phyloP scores from a whole-genome alignment of 1,140 invertebrate species.

The Planococcus citri region DNA sequence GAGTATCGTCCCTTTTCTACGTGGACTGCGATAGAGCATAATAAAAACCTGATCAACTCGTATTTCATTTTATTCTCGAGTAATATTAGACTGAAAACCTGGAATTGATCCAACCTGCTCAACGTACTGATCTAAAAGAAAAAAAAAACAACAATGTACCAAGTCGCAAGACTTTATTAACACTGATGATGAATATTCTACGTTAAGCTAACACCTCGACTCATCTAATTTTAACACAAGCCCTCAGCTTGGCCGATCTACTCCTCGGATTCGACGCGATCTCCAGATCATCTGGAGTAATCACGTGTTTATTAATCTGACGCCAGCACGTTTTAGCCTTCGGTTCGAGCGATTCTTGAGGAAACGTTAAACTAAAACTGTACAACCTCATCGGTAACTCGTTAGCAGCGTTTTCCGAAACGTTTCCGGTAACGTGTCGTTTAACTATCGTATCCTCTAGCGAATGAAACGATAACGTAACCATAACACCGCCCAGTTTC shows the following conservation, averaged over 20 bases:
- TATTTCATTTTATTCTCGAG: no score
- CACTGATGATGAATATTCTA: no score
- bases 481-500: constrained; percentile 58
- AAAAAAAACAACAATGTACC: no score
- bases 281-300: constrained; percentile 58
- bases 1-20: no score
- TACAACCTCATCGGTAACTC: constrained; percentile 50
- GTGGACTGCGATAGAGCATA: no score
- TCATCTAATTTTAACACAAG: constrained; percentile 46
- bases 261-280: constrained; percentile 65
- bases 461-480: constrained; percentile 82
- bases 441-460: constrained; percentile 93
- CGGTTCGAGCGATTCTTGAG: constrained; percentile 33
- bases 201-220: background rate
- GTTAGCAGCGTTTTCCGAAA: constrained; percentile 46
- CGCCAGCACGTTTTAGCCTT: constrained; percentile 53
- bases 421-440: constrained; percentile 52
- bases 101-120: no score
- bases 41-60: no score
- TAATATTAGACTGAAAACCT: no score
- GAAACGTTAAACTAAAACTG: constrained; percentile 33
- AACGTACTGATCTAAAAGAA: no score
- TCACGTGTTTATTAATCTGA: constrained; percentile 66
- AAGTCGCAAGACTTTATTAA: no score
- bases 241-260: constrained; percentile 76